Percentiles rank a stretch among this genome's conserved stretches.
Evolutionary conservation across 2,113 vertebrate species (phyloP).

Genomic region (Embiotoca jacksoni): DNA sequence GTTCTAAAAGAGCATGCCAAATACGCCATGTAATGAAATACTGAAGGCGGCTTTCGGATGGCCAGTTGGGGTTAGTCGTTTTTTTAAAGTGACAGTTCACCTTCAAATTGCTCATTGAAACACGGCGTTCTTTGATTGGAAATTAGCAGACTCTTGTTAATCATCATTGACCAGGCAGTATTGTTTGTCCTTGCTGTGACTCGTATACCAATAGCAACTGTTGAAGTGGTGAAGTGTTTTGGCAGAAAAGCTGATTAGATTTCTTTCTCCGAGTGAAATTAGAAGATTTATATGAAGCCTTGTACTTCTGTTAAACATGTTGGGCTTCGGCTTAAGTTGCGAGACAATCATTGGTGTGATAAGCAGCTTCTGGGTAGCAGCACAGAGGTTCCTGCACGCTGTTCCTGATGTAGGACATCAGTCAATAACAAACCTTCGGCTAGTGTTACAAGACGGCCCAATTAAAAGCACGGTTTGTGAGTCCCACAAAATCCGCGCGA

Average conservation of each 20-base stretch:
- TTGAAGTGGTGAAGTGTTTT: not conserved
- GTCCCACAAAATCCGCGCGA: constrained; percentile 25
- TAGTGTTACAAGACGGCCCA: constrained; percentile 11
- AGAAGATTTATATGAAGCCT: no score
- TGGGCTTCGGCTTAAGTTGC: no score
- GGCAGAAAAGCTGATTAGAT: not conserved
- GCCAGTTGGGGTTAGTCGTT: constrained; percentile 50
- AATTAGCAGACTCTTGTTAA: constrained; percentile 17
- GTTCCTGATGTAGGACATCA: not conserved
- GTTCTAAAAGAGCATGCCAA: constrained; percentile 63
- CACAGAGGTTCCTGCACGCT: no score
- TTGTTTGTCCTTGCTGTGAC: not conserved
- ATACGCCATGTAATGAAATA: constrained; percentile 77
- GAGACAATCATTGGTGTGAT: no score
- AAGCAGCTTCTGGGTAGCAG: no score
- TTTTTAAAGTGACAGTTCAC: constrained; percentile 57
- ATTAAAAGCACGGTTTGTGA: constrained; percentile 42
- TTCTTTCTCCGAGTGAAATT: not conserved
- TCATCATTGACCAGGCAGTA: not conserved
- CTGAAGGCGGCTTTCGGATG: constrained; percentile 52
- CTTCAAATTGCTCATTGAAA: constrained; percentile 48
- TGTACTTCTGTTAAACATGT: no score
- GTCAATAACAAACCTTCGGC: constrained; percentile 26
- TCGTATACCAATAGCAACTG: constrained; percentile 11
- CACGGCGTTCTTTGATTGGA: constrained; percentile 13